Evolutionary conservation across 1,140 invertebrate genomes (phyloP), one percentile per base, ranked within the genome.

Genomic region (Notospermus geniculatus): DNA sequence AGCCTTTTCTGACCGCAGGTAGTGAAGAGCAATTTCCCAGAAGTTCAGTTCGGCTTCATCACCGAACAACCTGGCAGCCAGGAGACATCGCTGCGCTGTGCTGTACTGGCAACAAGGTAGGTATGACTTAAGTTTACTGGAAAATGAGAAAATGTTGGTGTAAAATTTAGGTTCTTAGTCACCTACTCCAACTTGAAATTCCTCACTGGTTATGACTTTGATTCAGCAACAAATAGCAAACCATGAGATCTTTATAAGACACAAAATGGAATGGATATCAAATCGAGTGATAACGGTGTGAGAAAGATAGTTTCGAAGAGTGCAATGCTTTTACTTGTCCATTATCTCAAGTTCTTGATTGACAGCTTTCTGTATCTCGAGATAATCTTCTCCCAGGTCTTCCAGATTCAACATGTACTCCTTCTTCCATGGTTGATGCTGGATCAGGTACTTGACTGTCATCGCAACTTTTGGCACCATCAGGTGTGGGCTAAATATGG

Each of bases 21-120:
- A 80, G 63, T 78, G 67, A 9, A 80, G 58, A 23, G 77, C 78
- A 1, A 80, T 80, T 0, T 82, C 84, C 86, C 86, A 87, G 65
- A 87, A 87, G 36, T 83, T 73, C 32, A 84, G 62, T 30, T 84
- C 84, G 11, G 79, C 78, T 63, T 82, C 77, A 75, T 86, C 84
- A n/a, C 85, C 84, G 73, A 84, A 84, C 43, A 87, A 64, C 62
- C 80, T 77, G 25, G 84, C 77, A 13, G 78, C 76, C 28, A 82
- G 59, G 2, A 86, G 70, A 72, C 82, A 82, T 66, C 84, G 70
- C 60, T 86, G 71, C 57, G 75, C 76, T 19, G 80, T 81, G 39
- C 80, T 78, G 72, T 78, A 78, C 53, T 70, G 76, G 68, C 75
- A 73, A 7, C 60, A 55, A 17, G 69, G 68, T 1, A 83, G 70